These are phyloP conservation scores for Hydrolagus colliei DNA, from an alignment of 2,797 vertebrate species.

Conservation along the genomic window DNA sequence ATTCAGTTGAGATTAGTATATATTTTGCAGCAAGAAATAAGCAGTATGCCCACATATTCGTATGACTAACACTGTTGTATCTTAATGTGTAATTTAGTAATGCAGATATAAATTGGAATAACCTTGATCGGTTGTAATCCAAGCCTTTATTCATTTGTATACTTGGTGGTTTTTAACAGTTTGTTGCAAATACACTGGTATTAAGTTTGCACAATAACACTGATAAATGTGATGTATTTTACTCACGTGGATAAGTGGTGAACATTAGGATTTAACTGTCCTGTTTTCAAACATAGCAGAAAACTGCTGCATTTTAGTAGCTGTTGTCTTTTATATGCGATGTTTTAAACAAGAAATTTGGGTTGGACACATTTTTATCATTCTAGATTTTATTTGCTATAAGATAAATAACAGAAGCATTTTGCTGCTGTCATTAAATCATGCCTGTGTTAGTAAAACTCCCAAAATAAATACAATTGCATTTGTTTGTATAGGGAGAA, in stretches of 20 bases:
- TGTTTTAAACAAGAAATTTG: conserved; percentile 24
- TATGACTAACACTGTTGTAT: conserved; percentile 62
- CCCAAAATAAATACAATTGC: conserved; percentile 24
- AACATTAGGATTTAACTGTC: conserved; percentile 51
- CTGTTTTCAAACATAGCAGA: conserved; percentile 32
- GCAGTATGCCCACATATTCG: conserved; percentile 55
- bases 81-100: conserved; percentile 69
- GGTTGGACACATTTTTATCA: conserved; percentile 5
- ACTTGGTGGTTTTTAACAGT: conserved; percentile 65
- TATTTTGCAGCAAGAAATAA: conserved; percentile 56
- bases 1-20: conserved; percentile 47
- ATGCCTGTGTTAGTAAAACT: not conserved
- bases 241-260: conserved; percentile 63
- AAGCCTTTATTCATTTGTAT: conserved; percentile 62
- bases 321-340: conserved; percentile 21
- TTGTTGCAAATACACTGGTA: conserved; percentile 83
- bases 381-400: conserved; percentile 11
- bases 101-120: conserved; percentile 61
- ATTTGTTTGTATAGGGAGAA: conserved; percentile 20
- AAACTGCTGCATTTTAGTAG: conserved; percentile 15
- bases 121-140: conserved; percentile 59
- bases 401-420: not conserved
- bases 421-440: not conserved
- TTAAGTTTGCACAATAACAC: conserved; percentile 83
- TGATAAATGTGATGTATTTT: conserved; percentile 62